Evolutionary conservation across 2,888 invertebrate species (phyloP).

Genomic region (Xestia rhomboidea): DNA sequence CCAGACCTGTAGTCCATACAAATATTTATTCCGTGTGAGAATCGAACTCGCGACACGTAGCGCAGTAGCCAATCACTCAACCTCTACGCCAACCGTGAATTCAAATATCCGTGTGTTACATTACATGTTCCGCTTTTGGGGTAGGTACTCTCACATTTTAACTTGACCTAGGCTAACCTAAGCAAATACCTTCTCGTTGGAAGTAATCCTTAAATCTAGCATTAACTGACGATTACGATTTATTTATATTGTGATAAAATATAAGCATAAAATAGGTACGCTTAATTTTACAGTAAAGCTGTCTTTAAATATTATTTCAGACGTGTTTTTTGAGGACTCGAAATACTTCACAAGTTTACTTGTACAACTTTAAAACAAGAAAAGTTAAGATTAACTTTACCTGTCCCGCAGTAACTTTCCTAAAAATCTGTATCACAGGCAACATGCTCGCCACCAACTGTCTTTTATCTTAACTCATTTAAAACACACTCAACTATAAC

Average conservation of each 20-base stretch:
- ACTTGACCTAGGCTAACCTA: background rate
- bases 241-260: background rate
- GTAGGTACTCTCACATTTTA: background rate
- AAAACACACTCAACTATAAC: background rate
- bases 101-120: background rate
- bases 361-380: background rate
- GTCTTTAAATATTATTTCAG: background rate
- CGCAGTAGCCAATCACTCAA: too few species aligned
- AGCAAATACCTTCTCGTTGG: too few species aligned
- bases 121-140: background rate
- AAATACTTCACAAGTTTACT: background rate
- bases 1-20: too few species aligned
- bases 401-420: conserved; percentile 83
- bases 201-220: background rate
- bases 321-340: background rate
- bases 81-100: too few species aligned
- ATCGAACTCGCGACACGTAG: too few species aligned
- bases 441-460: conserved; percentile 77
- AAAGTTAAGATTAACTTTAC: conserved; percentile 63
- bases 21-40: too few species aligned
- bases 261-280: background rate
- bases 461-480: conserved; percentile 65
- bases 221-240: background rate
- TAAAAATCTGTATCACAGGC: conserved; percentile 83
- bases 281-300: background rate